phyloP scores from a whole-genome alignment of 2,797 vertebrate genomes.

The Gadopsis marmoratus region DNA sequence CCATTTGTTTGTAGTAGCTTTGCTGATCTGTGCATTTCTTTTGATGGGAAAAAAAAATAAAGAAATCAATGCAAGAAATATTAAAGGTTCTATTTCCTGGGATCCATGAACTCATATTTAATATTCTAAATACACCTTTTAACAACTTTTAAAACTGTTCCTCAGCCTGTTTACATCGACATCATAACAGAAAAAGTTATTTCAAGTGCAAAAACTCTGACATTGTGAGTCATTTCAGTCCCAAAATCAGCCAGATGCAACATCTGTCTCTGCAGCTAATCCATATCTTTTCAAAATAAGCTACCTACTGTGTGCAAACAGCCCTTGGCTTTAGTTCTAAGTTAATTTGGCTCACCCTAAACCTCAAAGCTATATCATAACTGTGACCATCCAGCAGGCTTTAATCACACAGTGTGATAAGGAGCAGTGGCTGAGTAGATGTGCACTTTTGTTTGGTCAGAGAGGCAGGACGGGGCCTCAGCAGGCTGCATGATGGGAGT shows the following conservation, averaged over 20 bases:
- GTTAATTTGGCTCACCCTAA: constrained; percentile 10
- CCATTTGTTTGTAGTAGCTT: constrained; percentile 93
- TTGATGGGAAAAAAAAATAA: constrained; percentile 89
- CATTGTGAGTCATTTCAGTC: constrained; percentile 24
- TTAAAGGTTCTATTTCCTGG: background rate
- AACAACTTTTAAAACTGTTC: constrained; percentile 45
- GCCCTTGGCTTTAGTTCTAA: constrained; percentile 31
- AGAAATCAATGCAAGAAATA: constrained; percentile 91
- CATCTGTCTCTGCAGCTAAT: constrained; percentile 30
- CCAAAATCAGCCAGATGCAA: constrained; percentile 13
- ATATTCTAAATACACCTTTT: background rate
- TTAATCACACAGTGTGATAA: constrained; percentile 24
- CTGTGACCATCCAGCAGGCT: constrained; percentile 31
- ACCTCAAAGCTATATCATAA: constrained; percentile 29
- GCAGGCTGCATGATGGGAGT: constrained; percentile 67
- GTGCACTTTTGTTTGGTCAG: constrained; percentile 42
- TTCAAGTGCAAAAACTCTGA: constrained; percentile 7
- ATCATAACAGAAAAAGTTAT: background rate
- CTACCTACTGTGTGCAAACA: constrained; percentile 22
- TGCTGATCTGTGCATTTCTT: constrained; percentile 91
- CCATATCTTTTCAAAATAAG: constrained; percentile 43
- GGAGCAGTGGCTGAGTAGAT: constrained; percentile 10
- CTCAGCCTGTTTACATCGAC: constrained; percentile 62
- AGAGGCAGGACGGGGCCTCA: constrained; percentile 55
- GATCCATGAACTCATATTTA: background rate